A percentile compares a stretch with the other conserved stretches of the same genome.
These are phyloP conservation scores for Montipora cactus DNA, from an alignment of 64 coral and sea anemone species.

Conservation along the genomic window DNA sequence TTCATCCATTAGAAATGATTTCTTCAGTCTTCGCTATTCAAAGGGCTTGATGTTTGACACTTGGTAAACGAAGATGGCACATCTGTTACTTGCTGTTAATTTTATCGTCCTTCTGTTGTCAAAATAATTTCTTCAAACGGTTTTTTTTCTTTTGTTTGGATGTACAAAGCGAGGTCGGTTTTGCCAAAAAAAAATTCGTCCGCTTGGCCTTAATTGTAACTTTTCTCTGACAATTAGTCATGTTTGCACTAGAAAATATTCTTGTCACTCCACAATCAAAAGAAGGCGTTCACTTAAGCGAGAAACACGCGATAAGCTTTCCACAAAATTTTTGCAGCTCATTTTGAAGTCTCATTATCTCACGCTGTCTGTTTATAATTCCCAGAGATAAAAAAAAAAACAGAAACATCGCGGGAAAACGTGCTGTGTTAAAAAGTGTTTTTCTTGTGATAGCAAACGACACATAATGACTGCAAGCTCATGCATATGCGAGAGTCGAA, in stretches of 20 bases:
- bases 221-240: constrained; percentile 97
- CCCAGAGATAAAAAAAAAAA: constrained; percentile 63
- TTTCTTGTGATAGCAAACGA: constrained; percentile 71
- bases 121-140: constrained; percentile 89
- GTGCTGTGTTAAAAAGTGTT: constrained; percentile 51
- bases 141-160: constrained; percentile 83
- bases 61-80: constrained; percentile 98
- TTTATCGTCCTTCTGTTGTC: constrained; percentile 90
- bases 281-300: constrained; percentile 76
- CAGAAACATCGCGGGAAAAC: constrained; percentile 57
- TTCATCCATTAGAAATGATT: constrained; percentile 47
- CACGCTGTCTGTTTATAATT: constrained; percentile 72
- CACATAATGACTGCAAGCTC: constrained; percentile 79
- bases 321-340: constrained; percentile 65
- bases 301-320: constrained; percentile 75
- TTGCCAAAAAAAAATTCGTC: constrained; percentile 63
- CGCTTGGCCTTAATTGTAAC: constrained; percentile 92
- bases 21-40: constrained; percentile 46
- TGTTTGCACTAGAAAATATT: constrained; percentile 84
- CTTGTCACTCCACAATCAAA: constrained; percentile 84
- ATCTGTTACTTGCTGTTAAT: constrained; percentile 99
- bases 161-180: constrained; percentile 60
- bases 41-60: constrained; percentile 65
- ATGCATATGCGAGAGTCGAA: constrained; percentile 73
- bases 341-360: constrained; percentile 82